Conservation (phyloP, 1,140 invertebrate genomes). For the Drosophila yakuba region DNA sequence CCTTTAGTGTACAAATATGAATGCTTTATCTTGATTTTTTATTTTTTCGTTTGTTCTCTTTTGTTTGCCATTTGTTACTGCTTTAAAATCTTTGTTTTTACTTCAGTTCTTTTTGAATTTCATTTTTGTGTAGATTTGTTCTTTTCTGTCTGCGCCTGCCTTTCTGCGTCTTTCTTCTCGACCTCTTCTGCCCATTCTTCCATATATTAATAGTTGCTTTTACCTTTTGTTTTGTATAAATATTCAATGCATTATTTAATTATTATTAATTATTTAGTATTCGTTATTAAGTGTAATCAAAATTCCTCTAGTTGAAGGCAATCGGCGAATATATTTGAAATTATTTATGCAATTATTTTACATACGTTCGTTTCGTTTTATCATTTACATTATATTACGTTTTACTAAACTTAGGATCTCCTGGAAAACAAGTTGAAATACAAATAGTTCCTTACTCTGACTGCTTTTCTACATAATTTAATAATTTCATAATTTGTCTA, state of each 20-base stretch:
- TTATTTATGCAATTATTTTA: conserved; percentile 84
- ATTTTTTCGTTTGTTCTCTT: conserved; percentile 30
- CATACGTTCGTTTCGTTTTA: conserved; percentile 64
- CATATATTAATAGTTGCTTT: conserved; percentile 38
- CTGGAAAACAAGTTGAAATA: conserved; percentile 68
- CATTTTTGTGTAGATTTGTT: conserved; percentile 68
- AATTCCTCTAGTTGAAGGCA: conserved; percentile 85
- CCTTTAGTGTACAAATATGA: conserved; percentile 65
- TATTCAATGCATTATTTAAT: conserved; percentile 68
- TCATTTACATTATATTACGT: conserved; percentile 44
- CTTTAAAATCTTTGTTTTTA: conserved; percentile 82
- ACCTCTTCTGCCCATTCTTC: conserved; percentile 3
- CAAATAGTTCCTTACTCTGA: conserved; percentile 53
- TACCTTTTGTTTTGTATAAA: conserved; percentile 51
- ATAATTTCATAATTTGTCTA: conserved; percentile 24
- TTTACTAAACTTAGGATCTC: conserved; percentile 61
- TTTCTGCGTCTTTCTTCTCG: conserved; percentile 33
- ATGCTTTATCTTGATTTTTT: conserved; percentile 51
- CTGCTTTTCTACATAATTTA: conserved; percentile 22
- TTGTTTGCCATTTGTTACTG: conserved; percentile 72
- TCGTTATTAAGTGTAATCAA: conserved; percentile 80
- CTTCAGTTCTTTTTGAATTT: conserved; percentile 83
- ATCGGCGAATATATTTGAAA: conserved; percentile 85
- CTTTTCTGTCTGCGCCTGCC: conserved; percentile 42
- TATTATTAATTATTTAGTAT: conserved; percentile 56